These are phyloP conservation scores for Conchocele bisecta DNA, from an alignment of 2,888 invertebrate genomes.

Conservation along the genomic window DNA sequence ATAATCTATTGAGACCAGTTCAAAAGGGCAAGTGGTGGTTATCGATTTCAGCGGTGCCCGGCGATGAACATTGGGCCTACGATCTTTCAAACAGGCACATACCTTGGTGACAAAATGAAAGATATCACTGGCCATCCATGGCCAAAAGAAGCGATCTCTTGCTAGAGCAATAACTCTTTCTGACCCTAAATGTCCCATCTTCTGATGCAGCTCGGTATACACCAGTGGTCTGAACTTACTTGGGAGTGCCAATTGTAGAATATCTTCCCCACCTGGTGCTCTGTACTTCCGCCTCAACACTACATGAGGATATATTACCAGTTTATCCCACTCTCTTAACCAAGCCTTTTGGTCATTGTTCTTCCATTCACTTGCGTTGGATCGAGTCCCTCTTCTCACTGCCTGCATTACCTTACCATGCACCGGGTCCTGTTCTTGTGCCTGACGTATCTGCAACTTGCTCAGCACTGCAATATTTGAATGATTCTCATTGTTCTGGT, in stretches of 20 bases:
- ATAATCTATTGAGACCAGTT: slow-evolving; percentile 47
- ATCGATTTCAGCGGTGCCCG: slow-evolving; percentile 35
- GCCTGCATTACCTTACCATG: neutral
- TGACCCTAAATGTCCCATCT: slow-evolving; percentile 51
- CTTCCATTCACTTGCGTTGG: neutral
- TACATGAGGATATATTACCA: neutral
- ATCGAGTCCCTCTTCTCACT: too few relatives aligned
- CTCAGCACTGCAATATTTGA: too few relatives aligned
- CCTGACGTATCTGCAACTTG: too few relatives aligned
- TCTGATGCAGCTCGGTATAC: slow-evolving; percentile 35
- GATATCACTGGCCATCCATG: slow-evolving; percentile 43
- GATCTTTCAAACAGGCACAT: slow-evolving; percentile 34
- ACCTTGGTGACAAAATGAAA: slow-evolving; percentile 28
- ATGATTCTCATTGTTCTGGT: too few relatives aligned
- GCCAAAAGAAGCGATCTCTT: slow-evolving; percentile 55
- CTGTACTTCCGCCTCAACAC: neutral
- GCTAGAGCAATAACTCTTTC: slow-evolving; percentile 36
- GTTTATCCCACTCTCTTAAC: slow-evolving; percentile 7
- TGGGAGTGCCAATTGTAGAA: slow-evolving; percentile 39
- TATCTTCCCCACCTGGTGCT: neutral
- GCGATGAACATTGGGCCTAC: slow-evolving; percentile 7
- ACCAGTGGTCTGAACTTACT: slow-evolving; percentile 7
- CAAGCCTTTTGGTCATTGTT: neutral
- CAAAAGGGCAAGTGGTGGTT: slow-evolving; percentile 35
- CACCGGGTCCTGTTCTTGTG: neutral